Percentiles rank a stretch among this genome's conserved stretches.
Evolutionary conservation across 92 coral and sea anemone genomes (phyloP).

Genomic region (Siderastrea radians): DNA sequence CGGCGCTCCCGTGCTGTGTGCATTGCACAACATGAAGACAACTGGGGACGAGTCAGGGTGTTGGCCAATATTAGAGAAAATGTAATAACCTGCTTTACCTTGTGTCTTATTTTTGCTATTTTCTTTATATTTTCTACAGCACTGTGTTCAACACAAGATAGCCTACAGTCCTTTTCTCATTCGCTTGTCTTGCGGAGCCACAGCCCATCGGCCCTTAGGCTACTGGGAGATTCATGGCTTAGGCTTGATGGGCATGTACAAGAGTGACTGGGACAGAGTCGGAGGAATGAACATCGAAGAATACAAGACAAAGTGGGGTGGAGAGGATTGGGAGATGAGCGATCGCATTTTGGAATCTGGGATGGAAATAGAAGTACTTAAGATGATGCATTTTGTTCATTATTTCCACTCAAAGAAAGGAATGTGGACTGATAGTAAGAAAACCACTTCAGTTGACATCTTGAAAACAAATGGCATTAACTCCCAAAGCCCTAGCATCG

Average conservation of each 20-base stretch:
- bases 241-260: slow-evolving; percentile 89
- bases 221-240: slow-evolving; percentile 90
- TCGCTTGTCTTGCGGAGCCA: slow-evolving; percentile 84
- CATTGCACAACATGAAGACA: too few relatives aligned
- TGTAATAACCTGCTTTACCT: too few relatives aligned
- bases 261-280: slow-evolving; percentile 94
- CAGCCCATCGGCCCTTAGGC: slow-evolving; percentile 66
- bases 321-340: slow-evolving; percentile 94
- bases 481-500: too few relatives aligned
- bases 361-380: slow-evolving; percentile 84
- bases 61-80: too few relatives aligned
- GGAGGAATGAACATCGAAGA: slow-evolving; percentile 94
- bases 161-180: slow-evolving; percentile 77
- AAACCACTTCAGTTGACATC: background rate
- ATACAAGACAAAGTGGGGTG: slow-evolving; percentile 90
- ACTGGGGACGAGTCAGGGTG: too few relatives aligned
- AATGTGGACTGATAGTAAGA: slow-evolving; percentile 77
- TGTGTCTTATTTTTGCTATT: too few relatives aligned
- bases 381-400: slow-evolving; percentile 79
- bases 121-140: slow-evolving; percentile 54
- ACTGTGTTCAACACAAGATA: slow-evolving; percentile 77
- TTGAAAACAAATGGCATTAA: background rate
- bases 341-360: slow-evolving; percentile 89
- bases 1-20: too few relatives aligned
- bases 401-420: slow-evolving; percentile 90